Base-by-base conservation (phyloP, 2,888 invertebrate species). In the Melitaea athalia region DNA sequence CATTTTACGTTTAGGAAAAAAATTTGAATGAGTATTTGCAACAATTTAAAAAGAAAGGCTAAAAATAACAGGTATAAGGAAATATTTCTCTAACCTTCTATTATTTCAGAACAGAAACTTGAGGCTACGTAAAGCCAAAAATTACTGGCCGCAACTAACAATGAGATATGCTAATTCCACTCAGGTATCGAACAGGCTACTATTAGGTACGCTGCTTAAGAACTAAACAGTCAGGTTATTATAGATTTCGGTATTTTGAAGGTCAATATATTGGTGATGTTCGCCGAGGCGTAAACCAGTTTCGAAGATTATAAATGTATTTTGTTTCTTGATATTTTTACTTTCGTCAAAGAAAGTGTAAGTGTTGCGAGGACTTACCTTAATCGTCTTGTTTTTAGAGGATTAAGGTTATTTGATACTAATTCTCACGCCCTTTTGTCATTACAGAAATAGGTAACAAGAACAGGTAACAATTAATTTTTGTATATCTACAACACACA, bases 141-240 rank as follows among this genome's bases (percentile, higher is more conserved):
- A 90, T 91, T 87, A 82, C 80, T 71, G 80, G 76, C 76, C 75
- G 77, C 74, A 91, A 84, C 91, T 87, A 81, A 85, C 87, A 91
- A 92, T 92, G 89, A 91, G 81, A 78, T 87, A 92, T 92, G 92
- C 89, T 85, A 92, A 92, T 92, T 55, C 64, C 70, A 70, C 69
- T 73, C 77, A 79, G 55, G 82, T 81, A 77, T 80, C 83, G 80
- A 85, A 83, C 81, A 77, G 78, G 75, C 79, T 84, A 80, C 81
- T 77, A 87, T 89, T 88, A 89, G 83, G 79, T 79, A 82, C 77
- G 75, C 78, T 78, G 80, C 80, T 86, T 85, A 85, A 85, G 82
- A 75, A 79, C 77, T 79, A 79, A 79, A 75, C 79, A 77, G 79
- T 78, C 59, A 77, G 73, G 60, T 84, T 84, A 87, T 86, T 88